phyloP scores from a whole-genome alignment of 2,113 vertebrate genomes.

The Megaceryle maxima region DNA sequence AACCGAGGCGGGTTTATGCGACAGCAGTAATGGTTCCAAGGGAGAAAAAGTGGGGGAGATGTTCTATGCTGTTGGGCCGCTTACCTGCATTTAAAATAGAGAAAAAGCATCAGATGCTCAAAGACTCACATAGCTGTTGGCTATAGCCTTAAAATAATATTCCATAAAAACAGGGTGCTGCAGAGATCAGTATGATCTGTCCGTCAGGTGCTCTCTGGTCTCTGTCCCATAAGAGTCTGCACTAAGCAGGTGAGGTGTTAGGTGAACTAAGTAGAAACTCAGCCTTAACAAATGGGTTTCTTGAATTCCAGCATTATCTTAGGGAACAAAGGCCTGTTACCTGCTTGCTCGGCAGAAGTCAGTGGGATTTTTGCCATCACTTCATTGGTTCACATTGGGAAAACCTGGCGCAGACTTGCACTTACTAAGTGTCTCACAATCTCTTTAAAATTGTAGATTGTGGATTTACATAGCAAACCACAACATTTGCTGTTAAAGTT shows the following conservation, averaged over 20 bases:
- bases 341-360: not conserved
- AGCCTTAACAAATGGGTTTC: not conserved
- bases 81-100: slow-evolving; percentile 2
- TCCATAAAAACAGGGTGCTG: not conserved
- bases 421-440: not conserved
- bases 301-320: not conserved
- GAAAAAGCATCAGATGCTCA: not conserved
- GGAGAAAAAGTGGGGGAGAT: not conserved
- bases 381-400: fast-evolving
- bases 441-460: not conserved
- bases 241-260: not conserved
- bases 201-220: not conserved
- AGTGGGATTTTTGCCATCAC: not conserved
- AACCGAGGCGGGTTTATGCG: not conserved
- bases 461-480: not conserved
- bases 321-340: fast-evolving
- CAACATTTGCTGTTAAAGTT: not conserved
- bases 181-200: not conserved
- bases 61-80: not conserved
- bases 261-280: not conserved
- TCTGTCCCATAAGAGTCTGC: not conserved
- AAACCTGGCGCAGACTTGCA: not conserved
- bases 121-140: not conserved
- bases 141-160: not conserved
- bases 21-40: slow-evolving; percentile 28